phyloP scores from a whole-genome alignment of 2,113 vertebrate species.

The Odontophorus gujanensis region DNA sequence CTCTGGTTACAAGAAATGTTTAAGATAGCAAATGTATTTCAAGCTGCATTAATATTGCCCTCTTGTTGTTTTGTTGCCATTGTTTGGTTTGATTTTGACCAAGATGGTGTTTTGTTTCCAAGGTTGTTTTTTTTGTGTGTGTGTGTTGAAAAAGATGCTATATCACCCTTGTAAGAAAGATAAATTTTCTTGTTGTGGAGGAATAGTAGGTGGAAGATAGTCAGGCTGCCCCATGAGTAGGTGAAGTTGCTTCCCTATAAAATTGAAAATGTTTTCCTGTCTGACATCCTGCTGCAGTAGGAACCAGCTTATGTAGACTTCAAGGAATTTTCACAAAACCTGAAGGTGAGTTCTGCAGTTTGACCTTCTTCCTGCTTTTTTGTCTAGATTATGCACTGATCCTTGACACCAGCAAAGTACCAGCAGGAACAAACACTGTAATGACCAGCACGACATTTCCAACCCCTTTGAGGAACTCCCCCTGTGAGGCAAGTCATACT shows the following conservation, averaged over 20 bases:
- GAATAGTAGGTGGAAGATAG: not conserved
- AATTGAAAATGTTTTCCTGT: not conserved
- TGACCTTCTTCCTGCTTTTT: constrained; percentile 17
- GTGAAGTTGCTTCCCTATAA: not conserved
- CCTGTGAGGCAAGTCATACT: constrained; percentile 85
- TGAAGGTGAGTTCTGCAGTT: not conserved
- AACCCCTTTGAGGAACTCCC: constrained; percentile 91
- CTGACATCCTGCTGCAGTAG: not conserved
- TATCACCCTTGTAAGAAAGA: not conserved
- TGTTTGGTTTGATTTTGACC: not conserved
- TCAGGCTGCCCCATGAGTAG: not conserved
- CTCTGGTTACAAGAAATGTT: not conserved
- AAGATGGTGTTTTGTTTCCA: not conserved
- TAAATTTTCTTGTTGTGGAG: not conserved
- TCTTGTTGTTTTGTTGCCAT: not conserved
- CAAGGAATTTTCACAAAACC: not conserved
- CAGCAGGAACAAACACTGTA: constrained; percentile 72
- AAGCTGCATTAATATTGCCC: not conserved
- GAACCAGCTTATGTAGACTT: not conserved
- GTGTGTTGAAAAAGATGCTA: not conserved
- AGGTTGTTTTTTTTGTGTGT: not conserved
- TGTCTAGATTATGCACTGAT: constrained; percentile 80
- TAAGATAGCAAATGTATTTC: not conserved
- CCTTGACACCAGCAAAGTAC: constrained; percentile 84
- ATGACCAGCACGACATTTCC: constrained; percentile 89